Evolutionary conservation across 2,888 invertebrate genomes (phyloP).

Genomic region (Poecilobothrus nobilitatus): DNA sequence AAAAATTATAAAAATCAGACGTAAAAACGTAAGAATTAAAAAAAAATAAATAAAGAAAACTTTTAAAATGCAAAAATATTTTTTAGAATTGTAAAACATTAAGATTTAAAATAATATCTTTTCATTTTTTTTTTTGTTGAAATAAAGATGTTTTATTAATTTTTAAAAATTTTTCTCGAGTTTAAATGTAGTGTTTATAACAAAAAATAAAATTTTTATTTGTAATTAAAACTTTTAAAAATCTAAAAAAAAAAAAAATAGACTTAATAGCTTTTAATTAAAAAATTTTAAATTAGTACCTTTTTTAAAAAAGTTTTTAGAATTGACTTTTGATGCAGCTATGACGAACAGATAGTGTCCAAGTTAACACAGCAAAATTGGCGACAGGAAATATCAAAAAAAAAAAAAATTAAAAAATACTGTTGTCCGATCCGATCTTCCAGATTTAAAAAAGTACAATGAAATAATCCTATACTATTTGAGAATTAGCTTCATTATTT

Average conservation of each 20-base stretch:
- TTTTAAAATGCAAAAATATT: neutral
- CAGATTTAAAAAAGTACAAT: too few species aligned
- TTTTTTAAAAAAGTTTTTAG: too few species aligned
- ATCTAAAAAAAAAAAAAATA: conserved; percentile 1
- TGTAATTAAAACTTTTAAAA: conserved; percentile 5
- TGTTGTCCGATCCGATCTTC: too few species aligned
- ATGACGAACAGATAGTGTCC: too few species aligned
- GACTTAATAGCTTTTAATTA: neutral
- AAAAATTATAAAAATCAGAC: neutral
- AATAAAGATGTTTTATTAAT: conserved; percentile 10
- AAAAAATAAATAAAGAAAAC: neutral
- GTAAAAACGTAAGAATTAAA: neutral
- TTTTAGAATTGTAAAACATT: conserved; percentile 4
- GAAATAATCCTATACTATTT: too few species aligned
- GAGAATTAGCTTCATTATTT: too few species aligned
- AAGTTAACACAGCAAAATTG: too few species aligned
- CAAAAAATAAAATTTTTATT: conserved; percentile 6
- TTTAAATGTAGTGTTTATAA: conserved; percentile 6
- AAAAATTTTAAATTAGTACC: neutral
- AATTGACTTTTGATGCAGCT: too few species aligned
- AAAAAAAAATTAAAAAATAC: too few species aligned
- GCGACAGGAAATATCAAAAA: too few species aligned
- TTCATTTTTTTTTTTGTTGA: conserved; percentile 10
- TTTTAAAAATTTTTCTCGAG: conserved; percentile 7
- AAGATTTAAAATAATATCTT: neutral